Percentiles rank a stretch among this genome's conserved stretches.
These are phyloP conservation scores for Aegotheles bennettii DNA, from an alignment of 2,113 vertebrate genomes.

Conservation along the genomic window DNA sequence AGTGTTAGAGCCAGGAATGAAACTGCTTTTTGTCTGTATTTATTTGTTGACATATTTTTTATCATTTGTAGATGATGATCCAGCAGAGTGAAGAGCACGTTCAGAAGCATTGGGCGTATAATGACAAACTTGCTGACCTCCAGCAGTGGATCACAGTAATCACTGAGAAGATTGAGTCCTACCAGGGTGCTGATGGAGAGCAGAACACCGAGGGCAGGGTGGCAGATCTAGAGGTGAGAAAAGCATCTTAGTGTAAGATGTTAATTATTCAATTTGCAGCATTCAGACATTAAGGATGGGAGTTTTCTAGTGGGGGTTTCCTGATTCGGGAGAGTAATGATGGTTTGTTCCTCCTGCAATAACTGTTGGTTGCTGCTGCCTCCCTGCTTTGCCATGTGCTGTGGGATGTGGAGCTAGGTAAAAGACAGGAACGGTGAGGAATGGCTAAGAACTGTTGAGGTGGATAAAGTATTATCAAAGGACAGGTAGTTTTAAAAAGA, in stretches of 20 bases:
- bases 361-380: neutral
- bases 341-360: neutral
- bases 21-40: neutral
- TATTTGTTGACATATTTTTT: neutral
- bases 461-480: neutral
- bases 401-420: neutral
- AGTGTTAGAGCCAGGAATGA: neutral
- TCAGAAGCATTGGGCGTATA: conserved; percentile 78
- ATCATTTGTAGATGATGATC: conserved; percentile 45
- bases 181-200: conserved; percentile 23
- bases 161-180: conserved; percentile 77
- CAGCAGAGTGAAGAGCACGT: conserved; percentile 65
- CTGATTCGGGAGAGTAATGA: neutral
- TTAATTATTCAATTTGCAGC: neutral
- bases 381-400: neutral
- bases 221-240: conserved; percentile 79
- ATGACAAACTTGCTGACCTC: conserved; percentile 75
- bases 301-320: neutral
- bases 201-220: conserved; percentile 63
- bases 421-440: neutral
- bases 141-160: conserved; percentile 81
- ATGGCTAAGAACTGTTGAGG: neutral
- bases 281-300: neutral
- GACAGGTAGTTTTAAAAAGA: neutral
- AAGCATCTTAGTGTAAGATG: neutral